A percentile compares a stretch with the other conserved stretches of the same genome.
Conservation (phyloP, 1,140 invertebrate species). For the Tetragnatha versicolor region DNA sequence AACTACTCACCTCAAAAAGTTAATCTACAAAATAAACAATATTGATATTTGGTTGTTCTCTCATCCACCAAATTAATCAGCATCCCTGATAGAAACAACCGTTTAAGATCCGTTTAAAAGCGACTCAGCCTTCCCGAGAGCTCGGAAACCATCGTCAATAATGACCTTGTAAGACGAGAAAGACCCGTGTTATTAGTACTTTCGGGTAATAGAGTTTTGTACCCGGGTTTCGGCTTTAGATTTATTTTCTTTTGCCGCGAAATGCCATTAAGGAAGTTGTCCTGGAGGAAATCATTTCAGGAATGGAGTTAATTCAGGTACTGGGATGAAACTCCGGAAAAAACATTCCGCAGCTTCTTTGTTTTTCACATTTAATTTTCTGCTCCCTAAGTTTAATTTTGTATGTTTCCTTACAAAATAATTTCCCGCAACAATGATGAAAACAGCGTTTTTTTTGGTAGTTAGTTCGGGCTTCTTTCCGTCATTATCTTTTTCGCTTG, state of each 20-base stretch:
- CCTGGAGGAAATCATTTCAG: slow-evolving; percentile 7
- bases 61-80: too few species aligned
- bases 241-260: not conserved
- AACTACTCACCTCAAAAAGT: too few species aligned
- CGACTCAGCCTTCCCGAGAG: too few species aligned
- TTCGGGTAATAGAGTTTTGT: not conserved
- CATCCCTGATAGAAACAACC: too few species aligned
- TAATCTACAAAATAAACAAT: too few species aligned
- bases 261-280: slow-evolving; percentile 14
- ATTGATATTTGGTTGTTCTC: too few species aligned
- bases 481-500: too few species aligned
- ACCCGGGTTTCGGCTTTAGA: not conserved
- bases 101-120: too few species aligned
- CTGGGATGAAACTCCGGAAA: slow-evolving; percentile 5
- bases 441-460: not conserved
- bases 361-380: slow-evolving; percentile 36
- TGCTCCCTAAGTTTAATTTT: slow-evolving; percentile 14
- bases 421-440: slow-evolving; percentile 18
- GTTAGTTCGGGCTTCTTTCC: not conserved
- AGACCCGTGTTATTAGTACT: too few species aligned
- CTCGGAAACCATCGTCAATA: too few species aligned
- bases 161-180: too few species aligned
- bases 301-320: slow-evolving; percentile 23
- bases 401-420: slow-evolving; percentile 17
- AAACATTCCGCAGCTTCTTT: slow-evolving; percentile 2